Conservation (phyloP, 1,140 invertebrate species). For the Drosophila grimshawi region DNA sequence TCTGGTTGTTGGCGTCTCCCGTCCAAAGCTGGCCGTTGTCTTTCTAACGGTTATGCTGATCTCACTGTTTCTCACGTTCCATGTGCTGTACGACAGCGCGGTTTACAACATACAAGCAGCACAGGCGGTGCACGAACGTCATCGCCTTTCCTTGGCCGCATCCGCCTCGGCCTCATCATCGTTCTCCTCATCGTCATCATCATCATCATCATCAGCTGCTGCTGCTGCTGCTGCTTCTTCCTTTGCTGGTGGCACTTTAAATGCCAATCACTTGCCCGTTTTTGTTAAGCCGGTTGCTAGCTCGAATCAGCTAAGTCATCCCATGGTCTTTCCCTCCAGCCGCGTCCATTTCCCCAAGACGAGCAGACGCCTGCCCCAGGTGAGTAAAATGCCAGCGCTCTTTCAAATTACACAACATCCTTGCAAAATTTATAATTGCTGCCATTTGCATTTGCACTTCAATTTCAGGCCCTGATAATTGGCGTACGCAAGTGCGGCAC, state of each 20-base stretch:
- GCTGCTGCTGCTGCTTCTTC: conserved; percentile 10
- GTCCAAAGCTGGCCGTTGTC: conserved; percentile 91
- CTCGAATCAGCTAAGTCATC: conserved; percentile 77
- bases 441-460: conserved; percentile 53
- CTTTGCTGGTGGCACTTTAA: conserved; percentile 6
- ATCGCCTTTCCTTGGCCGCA: conserved; percentile 70
- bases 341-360: conserved; percentile 85
- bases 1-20: conserved; percentile 90
- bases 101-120: conserved; percentile 89
- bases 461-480: conserved; percentile 93
- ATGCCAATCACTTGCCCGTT: conserved; percentile 64
- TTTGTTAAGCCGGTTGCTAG: conserved; percentile 74
- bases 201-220: neutral
- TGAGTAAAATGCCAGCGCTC: conserved; percentile 43
- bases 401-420: conserved; percentile 1
- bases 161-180: conserved; percentile 38
- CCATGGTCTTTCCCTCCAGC: conserved; percentile 84
- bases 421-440: conserved; percentile 56
- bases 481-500: conserved; percentile 98
- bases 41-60: conserved; percentile 91
- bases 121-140: conserved; percentile 75
- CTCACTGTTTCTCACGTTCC: conserved; percentile 92
- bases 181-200: neutral
- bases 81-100: conserved; percentile 92
- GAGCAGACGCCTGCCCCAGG: conserved; percentile 86